Conservation (phyloP, 2,113 vertebrate genomes). For the Noctilio leporinus region DNA sequence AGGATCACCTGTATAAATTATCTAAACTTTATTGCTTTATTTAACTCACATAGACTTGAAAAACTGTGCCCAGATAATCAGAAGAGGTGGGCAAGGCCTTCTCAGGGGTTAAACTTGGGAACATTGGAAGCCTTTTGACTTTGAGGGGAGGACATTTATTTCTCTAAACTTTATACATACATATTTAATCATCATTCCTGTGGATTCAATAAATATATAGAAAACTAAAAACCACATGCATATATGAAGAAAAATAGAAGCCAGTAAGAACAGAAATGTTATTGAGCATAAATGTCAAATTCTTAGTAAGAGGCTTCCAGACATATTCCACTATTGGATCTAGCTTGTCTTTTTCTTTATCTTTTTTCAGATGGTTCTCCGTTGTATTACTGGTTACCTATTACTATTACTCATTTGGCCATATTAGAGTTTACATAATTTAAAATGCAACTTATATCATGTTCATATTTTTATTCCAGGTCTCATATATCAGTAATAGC, state of each 20-base stretch:
- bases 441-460: not conserved
- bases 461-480: not conserved
- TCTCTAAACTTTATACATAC: not conserved
- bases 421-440: constrained; percentile 2
- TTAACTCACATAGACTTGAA: not conserved
- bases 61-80: not conserved
- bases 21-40: not conserved
- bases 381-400: not conserved
- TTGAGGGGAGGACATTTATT: not conserved
- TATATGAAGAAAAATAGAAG: not conserved
- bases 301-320: not conserved
- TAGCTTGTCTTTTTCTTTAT: not conserved
- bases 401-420: not conserved
- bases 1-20: not conserved
- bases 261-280: not conserved
- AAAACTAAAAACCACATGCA: not conserved
- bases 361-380: not conserved
- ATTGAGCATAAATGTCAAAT: not conserved
- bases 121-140: not conserved
- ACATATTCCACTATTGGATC: not conserved
- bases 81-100: not conserved
- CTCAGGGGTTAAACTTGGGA: not conserved
- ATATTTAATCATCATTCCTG: not conserved
- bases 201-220: not conserved
- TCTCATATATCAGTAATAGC: not conserved